phyloP scores from a whole-genome alignment of 2,113 vertebrate species.

The Myiozetetes cayanensis region DNA sequence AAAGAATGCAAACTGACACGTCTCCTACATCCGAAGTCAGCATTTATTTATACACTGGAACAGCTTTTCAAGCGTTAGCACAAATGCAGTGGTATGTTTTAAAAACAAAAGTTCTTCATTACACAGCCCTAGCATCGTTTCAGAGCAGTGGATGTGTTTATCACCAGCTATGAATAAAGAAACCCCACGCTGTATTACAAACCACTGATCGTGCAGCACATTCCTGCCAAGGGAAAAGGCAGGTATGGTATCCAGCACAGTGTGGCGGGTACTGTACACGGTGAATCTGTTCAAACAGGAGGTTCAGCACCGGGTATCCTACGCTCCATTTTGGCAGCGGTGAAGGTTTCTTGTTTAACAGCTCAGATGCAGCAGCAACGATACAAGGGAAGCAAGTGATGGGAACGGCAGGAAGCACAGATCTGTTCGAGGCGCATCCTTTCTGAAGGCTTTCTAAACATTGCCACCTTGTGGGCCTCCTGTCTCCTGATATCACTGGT shows the following conservation, averaged over 20 bases:
- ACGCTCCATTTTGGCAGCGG: not conserved
- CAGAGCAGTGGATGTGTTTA: not conserved
- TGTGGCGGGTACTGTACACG: accelerated
- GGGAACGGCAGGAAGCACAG: not conserved
- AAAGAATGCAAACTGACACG: not conserved
- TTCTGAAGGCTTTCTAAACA: conserved; percentile 68
- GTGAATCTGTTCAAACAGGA: not conserved
- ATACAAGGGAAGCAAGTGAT: not conserved
- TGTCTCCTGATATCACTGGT: conserved; percentile 16
- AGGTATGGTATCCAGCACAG: not conserved
- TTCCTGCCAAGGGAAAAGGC: not conserved
- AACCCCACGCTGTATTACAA: not conserved
- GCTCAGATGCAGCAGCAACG: not conserved
- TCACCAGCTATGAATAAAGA: not conserved
- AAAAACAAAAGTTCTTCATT: not conserved
- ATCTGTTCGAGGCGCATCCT: not conserved
- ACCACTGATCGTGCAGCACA: not conserved
- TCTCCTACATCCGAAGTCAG: not conserved
- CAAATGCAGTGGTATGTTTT: not conserved
- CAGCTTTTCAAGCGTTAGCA: not conserved
- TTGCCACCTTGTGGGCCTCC: conserved; percentile 78
- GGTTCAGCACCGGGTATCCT: not conserved
- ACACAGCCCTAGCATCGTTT: not conserved
- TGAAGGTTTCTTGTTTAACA: not conserved
- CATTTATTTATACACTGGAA: not conserved